Evolutionary conservation across 2,797 vertebrate genomes (phyloP), one percentile per base, ranked within the genome.

Genomic region (Pangasius mekongensis): DNA sequence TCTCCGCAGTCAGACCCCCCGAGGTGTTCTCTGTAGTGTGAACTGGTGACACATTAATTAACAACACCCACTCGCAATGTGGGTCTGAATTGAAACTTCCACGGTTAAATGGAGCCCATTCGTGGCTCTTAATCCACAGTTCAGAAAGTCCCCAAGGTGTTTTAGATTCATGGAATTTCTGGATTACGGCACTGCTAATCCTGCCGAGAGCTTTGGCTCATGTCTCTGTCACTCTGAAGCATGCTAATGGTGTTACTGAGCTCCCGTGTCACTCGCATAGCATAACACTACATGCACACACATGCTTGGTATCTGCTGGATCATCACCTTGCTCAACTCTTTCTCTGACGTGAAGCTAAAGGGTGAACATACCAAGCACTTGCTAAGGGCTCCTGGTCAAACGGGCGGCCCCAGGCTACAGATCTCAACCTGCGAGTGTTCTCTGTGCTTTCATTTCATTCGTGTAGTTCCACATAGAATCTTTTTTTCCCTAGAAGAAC

Each of bases 91-190:
- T 84, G 90, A 89, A 81, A 86, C 84, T 27, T 76, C 58, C 66
- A 14, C 74, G 18, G 73, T 85, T 88, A 73, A 88, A 67, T 83
- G 67, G 58, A 88, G 66, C 5, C 83, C 43, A 58, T 86, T 84
- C 13, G n/a, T 39, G 73, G 62, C 62, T 86, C 85, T 60, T 85
- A 90, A 83, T 86, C 82, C 76, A 62, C 10, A 67, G 87, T 85
- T 88, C 87, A 87, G 82, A 54, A 86, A 85, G 67, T 83, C 74
- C 83, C 82, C 9, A 14, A 77, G 86, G 84, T 77, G 85, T 87
- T 91, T 88, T 76, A 81, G 86, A 89, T 88, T 88, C 76, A 87
- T 87, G 52, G 85, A 88, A 73, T 76, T 66, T 91, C 80, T 52
- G 76, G 81, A 74, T 64, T 67, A 84, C 7, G 60, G 36, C 39